A percentile compares a stretch with the other conserved stretches of the same genome.
phyloP scores from a whole-genome alignment of 2,113 vertebrate species.

The Brachypteracias leptosomus region DNA sequence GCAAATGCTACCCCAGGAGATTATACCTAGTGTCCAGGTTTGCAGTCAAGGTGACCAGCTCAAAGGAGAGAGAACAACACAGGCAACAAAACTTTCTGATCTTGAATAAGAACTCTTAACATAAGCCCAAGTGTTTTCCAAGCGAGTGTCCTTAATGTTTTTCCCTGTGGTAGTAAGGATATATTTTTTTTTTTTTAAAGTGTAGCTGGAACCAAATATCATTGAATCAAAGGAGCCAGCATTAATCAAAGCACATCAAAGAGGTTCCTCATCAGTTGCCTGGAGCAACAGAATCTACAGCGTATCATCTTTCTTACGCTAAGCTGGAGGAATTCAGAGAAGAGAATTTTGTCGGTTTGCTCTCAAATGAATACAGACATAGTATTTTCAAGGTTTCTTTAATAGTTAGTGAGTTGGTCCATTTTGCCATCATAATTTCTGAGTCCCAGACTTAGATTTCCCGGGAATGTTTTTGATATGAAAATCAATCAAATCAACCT shows the following conservation, averaged over 20 bases:
- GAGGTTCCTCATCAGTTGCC: slow-evolving; percentile 41
- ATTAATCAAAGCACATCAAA: slow-evolving; percentile 58
- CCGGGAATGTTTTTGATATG: not conserved
- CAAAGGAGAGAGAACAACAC: not conserved
- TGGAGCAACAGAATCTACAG: slow-evolving; percentile 44
- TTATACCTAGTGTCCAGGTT: not conserved
- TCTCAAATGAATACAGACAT: slow-evolving; percentile 26
- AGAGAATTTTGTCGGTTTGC: not conserved
- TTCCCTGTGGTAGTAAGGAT: slow-evolving; percentile 9
- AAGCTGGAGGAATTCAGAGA: slow-evolving; percentile 25
- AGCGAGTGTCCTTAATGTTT: slow-evolving; percentile 22
- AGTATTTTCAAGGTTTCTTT: slow-evolving; percentile 24
- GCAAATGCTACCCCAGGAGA: not conserved
- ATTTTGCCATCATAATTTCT: not conserved
- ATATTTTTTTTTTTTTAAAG: not conserved
- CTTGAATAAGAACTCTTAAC: not conserved
- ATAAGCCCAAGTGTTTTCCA: not conserved
- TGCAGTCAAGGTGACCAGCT: not conserved
- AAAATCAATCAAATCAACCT: not conserved
- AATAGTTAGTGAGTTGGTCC: not conserved
- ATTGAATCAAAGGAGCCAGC: slow-evolving; percentile 40
- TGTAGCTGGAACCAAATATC: slow-evolving; percentile 21
- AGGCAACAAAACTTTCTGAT: not conserved
- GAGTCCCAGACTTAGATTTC: not conserved
- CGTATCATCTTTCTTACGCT: not conserved